A percentile compares a stretch with the other conserved stretches of the same genome.
phyloP scores from a whole-genome alignment of 2,888 invertebrate genomes.

The Hydrotaea diabolus region DNA sequence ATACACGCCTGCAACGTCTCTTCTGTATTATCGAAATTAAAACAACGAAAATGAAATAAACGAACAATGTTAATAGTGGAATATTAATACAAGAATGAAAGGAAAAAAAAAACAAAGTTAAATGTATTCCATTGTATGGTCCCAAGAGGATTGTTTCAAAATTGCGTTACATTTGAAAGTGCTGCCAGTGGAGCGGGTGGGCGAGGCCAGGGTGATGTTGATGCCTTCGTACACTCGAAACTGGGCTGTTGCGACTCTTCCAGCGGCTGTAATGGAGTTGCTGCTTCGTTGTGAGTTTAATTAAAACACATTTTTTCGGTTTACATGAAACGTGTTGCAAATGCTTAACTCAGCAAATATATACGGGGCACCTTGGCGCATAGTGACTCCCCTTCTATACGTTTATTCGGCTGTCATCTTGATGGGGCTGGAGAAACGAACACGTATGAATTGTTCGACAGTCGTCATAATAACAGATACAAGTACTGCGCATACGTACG shows the following conservation, averaged over 20 bases:
- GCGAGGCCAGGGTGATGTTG: neutral
- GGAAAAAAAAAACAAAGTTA: neutral
- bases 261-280: neutral
- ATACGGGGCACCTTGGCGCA: neutral
- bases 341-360: constrained; percentile 51
- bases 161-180: neutral
- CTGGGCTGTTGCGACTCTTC: neutral
- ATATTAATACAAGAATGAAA: too few species aligned
- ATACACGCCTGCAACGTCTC: too few species aligned
- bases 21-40: too few species aligned
- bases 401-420: neutral
- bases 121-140: neutral
- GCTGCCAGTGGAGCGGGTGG: neutral
- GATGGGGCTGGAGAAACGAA: too few species aligned
- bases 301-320: constrained; percentile 41
- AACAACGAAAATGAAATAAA: neutral
- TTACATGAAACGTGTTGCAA: constrained; percentile 51
- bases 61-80: too few species aligned
- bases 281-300: constrained; percentile 20
- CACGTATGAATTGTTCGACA: too few species aligned
- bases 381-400: neutral
- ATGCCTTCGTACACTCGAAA: neutral
- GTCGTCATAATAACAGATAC: too few species aligned
- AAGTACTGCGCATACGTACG: too few species aligned
- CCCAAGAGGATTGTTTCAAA: neutral